Base-by-base conservation (phyloP, 2,888 invertebrate genomes). In the Drosophila nigritarsus region DNA sequence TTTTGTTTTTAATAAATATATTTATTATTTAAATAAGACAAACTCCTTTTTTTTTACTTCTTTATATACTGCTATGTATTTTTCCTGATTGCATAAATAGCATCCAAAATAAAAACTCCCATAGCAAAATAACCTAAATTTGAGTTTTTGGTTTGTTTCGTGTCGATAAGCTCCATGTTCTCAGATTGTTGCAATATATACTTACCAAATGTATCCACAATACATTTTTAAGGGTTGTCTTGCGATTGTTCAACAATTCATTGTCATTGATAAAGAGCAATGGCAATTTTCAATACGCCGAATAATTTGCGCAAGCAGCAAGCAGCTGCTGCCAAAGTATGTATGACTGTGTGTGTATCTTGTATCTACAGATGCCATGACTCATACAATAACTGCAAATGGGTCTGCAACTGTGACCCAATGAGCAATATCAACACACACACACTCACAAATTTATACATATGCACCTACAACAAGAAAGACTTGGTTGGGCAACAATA, bases 181-280 rank as follows among this genome's bases (percentile, higher is more conserved):
- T 32, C 34, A 42, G 71, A 80, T 71, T 55, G 66, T 48, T 49
- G 24, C 61, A 59, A 18, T 50, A 61, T 62, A 42, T 62, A 63
- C 63, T 75, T 30, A 15, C 4, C 15, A 8, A 45, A 42, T 34
- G 27, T 49, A 48, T 58, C 48, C 50, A 60, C 67, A 80, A 65
- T 48, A 51, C 9, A 58, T 59, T 63, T 64, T 64, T 67, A 59
- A 73, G 66, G 77, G 70, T 67, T 78, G 70, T 70, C 70, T 67
- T 5, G 45, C 70, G 73, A 59, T 73, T 66, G 62, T 65, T 72
- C 60, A 56, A 62, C 74, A 69, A 71, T 73, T 78, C 86, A 86
- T 90, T 90, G 85, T 78, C 90, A 90, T 80, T 80, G 78, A 86
- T 72, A 75, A 89, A 85, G 68, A 70, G 66, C 69, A 60, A 75